Conservation (phyloP, 2,113 vertebrate species). For the Gavia stellata region DNA sequence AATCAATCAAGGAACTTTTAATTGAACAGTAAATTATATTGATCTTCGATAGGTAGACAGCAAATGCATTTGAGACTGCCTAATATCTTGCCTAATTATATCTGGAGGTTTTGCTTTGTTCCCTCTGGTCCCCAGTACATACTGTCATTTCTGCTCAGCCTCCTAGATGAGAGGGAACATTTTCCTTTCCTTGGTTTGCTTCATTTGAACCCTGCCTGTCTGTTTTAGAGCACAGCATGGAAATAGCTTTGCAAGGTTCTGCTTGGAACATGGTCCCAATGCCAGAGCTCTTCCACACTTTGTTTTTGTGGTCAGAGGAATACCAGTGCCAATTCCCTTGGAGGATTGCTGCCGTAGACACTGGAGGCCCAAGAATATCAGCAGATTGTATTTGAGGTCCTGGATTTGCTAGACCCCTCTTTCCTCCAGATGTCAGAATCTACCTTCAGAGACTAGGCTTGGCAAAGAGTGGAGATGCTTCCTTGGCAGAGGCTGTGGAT, state of each 20-base stretch:
- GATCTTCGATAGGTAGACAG: neutral
- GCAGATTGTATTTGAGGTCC: neutral
- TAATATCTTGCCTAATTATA: neutral
- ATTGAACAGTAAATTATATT: slow-evolving; percentile 18
- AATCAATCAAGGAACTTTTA: neutral
- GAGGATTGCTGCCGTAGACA: neutral
- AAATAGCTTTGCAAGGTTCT: neutral
- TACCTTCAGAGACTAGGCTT: neutral
- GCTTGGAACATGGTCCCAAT: neutral
- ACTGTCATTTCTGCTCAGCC: neutral
- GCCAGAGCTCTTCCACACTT: neutral
- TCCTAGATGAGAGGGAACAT: neutral
- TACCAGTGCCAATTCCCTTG: neutral
- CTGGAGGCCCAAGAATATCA: neutral
- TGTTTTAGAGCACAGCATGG: neutral
- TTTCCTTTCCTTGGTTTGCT: neutral
- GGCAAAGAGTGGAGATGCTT: neutral
- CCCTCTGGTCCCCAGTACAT: neutral
- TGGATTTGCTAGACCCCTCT: neutral
- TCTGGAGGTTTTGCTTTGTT: neutral
- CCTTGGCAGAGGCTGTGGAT: neutral
- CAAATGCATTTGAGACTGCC: neutral
- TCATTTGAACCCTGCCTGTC: neutral
- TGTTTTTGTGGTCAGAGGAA: accelerated
- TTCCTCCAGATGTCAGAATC: neutral